Evolutionary conservation across 2,888 invertebrate genomes (phyloP), one percentile per base, ranked within the genome.

Genomic region (Lithophane leautieri): DNA sequence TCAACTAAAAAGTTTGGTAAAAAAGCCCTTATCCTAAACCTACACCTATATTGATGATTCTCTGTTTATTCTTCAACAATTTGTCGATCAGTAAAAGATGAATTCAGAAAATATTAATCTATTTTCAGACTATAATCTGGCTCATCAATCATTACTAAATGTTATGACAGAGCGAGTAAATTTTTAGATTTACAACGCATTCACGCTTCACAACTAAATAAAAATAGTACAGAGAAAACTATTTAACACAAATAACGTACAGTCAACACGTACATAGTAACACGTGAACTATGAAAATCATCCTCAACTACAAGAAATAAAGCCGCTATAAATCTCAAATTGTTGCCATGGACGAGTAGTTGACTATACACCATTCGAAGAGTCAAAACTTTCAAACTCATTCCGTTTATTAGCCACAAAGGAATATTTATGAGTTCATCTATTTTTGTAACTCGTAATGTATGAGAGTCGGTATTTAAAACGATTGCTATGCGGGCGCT

Each of bases 351-450:
- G 28, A 9, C 28, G 25, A 19, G 42, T 42, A n/a, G 25, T 19
- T 60, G 16, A 62, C 56, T 50, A 22, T 44, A 72, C 42, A 66
- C 19, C 9, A 66, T 58, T 77, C 28, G 11, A 70, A 62, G 54
- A 78, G 58, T 67, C 40, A 61, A 74, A 61, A 73, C 28, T 50
- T 58, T 54, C 14, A 12, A 81, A 67, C 79, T 68, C 60, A 60
- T 76, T 70, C 61, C 50, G 34, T 74, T 79, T 76, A 82, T 75
- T 65, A 52, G 63, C 60, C 69, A 67, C 77, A 67, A 70, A 72
- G 65, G 71, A 66, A 72, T 77, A 82, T 82, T 85, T 83, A 85
- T 73, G 81, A 76, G 86, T 86, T 83, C 83, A 82, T 85, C 82
- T 86, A 86, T 86, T 86, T 85, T 25, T 70, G 83, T 82, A 78